Evolutionary conservation across 2,888 invertebrate species (phyloP).

Genomic region (Germaria angustata): DNA sequence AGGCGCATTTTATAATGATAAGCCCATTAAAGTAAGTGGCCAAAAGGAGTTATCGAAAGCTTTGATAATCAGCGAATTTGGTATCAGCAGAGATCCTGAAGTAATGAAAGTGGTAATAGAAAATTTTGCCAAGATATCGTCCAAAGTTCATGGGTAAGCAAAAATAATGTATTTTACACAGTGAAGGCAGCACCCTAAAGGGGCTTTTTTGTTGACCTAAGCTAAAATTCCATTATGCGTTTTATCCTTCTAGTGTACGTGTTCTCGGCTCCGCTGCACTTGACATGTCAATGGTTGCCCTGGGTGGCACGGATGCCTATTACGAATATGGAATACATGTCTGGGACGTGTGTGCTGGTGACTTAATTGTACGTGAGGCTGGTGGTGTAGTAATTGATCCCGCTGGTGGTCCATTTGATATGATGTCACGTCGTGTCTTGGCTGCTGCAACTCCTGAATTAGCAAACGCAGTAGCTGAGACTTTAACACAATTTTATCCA

Average conservation of each 20-base stretch:
- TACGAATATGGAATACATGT: slow-evolving; percentile 96
- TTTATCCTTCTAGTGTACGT: slow-evolving; percentile 85
- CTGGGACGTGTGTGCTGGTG: slow-evolving; percentile 96
- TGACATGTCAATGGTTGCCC: slow-evolving; percentile 95
- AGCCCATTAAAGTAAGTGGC: slow-evolving; percentile 86
- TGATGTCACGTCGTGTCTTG: slow-evolving; percentile 89
- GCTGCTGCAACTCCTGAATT: slow-evolving; percentile 88
- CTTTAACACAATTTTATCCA: slow-evolving; percentile 87
- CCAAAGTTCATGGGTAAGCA: slow-evolving; percentile 86
- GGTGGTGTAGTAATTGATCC: slow-evolving; percentile 96
- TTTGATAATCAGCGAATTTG: slow-evolving; percentile 88
- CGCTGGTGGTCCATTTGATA: slow-evolving; percentile 88
- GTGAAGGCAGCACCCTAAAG: too few relatives aligned
- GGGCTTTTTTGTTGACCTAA: too few relatives aligned
- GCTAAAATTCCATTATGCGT: too few relatives aligned
- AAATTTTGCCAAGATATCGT: slow-evolving; percentile 85
- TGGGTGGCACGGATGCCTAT: slow-evolving; percentile 92
- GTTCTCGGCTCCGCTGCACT: slow-evolving; percentile 95
- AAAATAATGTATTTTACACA: too few relatives aligned
- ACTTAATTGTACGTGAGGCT: slow-evolving; percentile 94
- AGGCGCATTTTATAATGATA: slow-evolving; percentile 94
- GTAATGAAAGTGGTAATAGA: slow-evolving; percentile 85
- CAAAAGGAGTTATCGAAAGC: slow-evolving; percentile 85
- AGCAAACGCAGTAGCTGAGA: slow-evolving; percentile 84
- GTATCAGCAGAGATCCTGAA: slow-evolving; percentile 87